Percentiles rank a stretch among this genome's conserved stretches.
Conservation (phyloP, 2,888 invertebrate species). For the Dimorphilus gyrociliatus region DNA sequence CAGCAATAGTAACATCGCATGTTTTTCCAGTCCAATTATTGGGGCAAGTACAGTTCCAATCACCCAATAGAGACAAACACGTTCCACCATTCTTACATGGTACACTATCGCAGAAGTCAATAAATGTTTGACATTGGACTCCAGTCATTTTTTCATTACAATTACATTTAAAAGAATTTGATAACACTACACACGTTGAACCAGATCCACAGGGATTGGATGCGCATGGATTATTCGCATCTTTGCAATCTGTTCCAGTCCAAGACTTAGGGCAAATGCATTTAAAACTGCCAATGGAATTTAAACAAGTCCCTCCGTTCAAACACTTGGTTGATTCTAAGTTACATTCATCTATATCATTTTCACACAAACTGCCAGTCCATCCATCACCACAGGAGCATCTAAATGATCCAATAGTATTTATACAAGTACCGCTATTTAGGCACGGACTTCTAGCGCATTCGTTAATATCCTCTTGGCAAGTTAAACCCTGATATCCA, state of each 20-base stretch:
- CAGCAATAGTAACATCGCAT: not conserved
- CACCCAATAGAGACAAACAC: conserved; percentile 13
- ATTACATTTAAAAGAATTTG: conserved; percentile 13
- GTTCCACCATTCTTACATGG: conserved; percentile 10
- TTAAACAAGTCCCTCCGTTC: conserved; percentile 16
- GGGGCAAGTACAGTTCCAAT: conserved; percentile 15
- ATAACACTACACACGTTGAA: conserved; percentile 14
- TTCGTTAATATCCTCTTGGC: conserved; percentile 58
- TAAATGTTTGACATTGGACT: conserved; percentile 11
- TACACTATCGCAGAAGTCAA: conserved; percentile 14
- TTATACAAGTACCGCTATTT: conserved; percentile 16
- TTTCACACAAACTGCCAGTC: too few species aligned
- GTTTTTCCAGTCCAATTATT: conserved; percentile 9
- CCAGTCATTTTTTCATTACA: conserved; percentile 15
- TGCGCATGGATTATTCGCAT: conserved; percentile 15
- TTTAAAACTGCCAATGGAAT: conserved; percentile 14
- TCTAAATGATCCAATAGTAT: conserved; percentile 14
- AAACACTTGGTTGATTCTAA: too few species aligned
- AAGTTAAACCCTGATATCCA: conserved; percentile 18
- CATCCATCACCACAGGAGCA: conserved; percentile 20
- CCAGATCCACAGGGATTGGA: conserved; percentile 15
- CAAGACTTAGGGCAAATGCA: conserved; percentile 20
- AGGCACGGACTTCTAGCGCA: too few species aligned
- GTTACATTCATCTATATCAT: too few species aligned
- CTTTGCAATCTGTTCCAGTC: conserved; percentile 19